Conservation (phyloP, 1,140 invertebrate species). For the Microvelia longipes region DNA sequence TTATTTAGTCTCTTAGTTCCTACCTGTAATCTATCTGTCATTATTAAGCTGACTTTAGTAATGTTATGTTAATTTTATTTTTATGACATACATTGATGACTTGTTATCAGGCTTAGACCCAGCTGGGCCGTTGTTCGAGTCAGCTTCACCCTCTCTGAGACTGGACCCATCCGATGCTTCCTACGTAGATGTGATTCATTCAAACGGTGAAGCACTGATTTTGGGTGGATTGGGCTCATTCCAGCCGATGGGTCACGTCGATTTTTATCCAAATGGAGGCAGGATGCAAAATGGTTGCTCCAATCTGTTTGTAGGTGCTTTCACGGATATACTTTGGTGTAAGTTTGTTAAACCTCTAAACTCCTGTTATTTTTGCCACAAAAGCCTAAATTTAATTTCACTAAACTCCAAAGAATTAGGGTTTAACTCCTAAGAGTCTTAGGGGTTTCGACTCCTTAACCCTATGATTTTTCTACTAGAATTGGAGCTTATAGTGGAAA, state of each 20-base stretch:
- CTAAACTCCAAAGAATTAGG: too few relatives aligned
- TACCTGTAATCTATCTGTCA: too few relatives aligned
- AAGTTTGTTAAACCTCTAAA: constrained; percentile 29
- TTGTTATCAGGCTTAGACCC: constrained; percentile 75
- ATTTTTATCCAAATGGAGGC: constrained; percentile 84
- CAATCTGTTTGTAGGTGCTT: constrained; percentile 70
- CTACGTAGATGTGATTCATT: constrained; percentile 90
- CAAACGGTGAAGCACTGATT: constrained; percentile 68
- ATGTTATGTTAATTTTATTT: too few relatives aligned
- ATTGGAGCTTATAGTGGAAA: too few relatives aligned
- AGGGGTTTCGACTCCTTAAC: too few relatives aligned
- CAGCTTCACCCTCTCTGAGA: constrained; percentile 61
- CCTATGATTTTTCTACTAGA: too few relatives aligned
- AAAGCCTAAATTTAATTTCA: background rate
- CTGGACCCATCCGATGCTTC: constrained; percentile 69
- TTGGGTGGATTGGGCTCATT: constrained; percentile 61
- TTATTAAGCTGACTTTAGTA: too few relatives aligned
- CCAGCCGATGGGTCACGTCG: constrained; percentile 77
- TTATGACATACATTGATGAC: too few relatives aligned
- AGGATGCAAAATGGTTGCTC: constrained; percentile 74
- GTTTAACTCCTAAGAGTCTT: too few relatives aligned
- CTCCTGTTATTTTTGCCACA: background rate
- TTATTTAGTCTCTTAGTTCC: too few relatives aligned
- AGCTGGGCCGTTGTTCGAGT: constrained; percentile 76
- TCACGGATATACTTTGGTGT: constrained; percentile 82